phyloP scores from a whole-genome alignment of 92 coral and sea anemone genomes.

The Epizoanthus illoricatus region DNA sequence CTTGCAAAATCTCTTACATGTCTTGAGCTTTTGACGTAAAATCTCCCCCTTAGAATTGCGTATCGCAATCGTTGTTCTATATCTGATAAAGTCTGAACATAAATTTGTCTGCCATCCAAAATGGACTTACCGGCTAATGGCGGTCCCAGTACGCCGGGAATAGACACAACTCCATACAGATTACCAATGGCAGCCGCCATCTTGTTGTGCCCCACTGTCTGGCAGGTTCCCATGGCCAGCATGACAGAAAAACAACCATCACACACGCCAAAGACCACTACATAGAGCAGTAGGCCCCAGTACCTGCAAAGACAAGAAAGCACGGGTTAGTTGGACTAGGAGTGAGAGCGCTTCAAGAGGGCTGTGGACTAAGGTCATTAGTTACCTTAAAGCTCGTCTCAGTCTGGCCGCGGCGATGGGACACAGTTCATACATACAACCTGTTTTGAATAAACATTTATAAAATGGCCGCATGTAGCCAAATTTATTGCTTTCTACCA shows the following conservation, averaged over 20 bases:
- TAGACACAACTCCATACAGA: conserved; percentile 65
- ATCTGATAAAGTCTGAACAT: too few species aligned
- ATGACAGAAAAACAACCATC: conserved; percentile 79
- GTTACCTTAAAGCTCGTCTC: conserved; percentile 16
- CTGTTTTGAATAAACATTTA: conserved; percentile 9
- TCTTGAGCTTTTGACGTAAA: too few species aligned
- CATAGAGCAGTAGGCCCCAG: conserved; percentile 60
- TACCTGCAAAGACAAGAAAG: conserved; percentile 27
- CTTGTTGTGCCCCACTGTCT: conserved; percentile 69
- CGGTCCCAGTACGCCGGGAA: conserved; percentile 64
- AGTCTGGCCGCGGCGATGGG: conserved; percentile 19
- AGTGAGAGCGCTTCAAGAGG: background rate
- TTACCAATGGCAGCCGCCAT: conserved; percentile 78
- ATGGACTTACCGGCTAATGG: conserved; percentile 71
- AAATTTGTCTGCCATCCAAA: background rate
- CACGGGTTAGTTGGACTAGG: background rate
- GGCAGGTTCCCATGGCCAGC: conserved; percentile 78
- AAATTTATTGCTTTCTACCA: background rate
- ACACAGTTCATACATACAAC: conserved; percentile 16
- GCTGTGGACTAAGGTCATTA: background rate
- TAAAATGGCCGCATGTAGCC: background rate
- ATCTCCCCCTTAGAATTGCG: too few species aligned
- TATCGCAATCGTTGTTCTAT: conserved; percentile 19
- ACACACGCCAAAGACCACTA: conserved; percentile 70
- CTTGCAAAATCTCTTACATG: too few species aligned